Conservation (phyloP, 2,888 invertebrate genomes). For the Yponomeuta malinellus region DNA sequence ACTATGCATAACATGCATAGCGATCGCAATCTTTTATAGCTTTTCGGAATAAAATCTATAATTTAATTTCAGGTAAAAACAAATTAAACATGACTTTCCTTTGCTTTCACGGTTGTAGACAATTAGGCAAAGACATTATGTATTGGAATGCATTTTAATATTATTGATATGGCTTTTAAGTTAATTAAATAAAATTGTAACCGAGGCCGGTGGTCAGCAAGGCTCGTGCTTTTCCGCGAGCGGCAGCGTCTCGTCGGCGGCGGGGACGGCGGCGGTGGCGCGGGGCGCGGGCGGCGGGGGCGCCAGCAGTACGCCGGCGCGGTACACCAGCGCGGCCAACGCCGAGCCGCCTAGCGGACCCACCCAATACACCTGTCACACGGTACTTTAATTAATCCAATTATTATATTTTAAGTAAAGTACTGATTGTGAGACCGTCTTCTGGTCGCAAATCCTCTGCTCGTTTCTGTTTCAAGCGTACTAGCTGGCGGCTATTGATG, state of each 20-base stretch:
- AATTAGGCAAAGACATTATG: no score
- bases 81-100: no score
- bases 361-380: slow-evolving; percentile 77
- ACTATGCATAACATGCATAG: no score
- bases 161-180: background rate
- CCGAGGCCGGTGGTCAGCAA: slow-evolving; percentile 32
- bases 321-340: slow-evolving; percentile 36
- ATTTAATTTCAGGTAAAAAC: no score
- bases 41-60: no score
- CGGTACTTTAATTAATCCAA: slow-evolving; percentile 1
- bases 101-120: no score
- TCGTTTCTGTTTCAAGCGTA: background rate
- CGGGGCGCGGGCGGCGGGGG: slow-evolving; percentile 9
- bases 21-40: no score
- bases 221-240: slow-evolving; percentile 65
- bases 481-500: no score
- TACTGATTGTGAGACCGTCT: background rate
- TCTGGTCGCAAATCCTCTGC: background rate
- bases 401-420: background rate
- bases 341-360: slow-evolving; percentile 68
- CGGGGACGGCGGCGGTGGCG: slow-evolving; percentile 65
- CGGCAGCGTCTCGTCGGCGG: background rate
- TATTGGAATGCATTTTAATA: background rate
- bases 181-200: background rate
- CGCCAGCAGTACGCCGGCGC: slow-evolving; percentile 17